Evolutionary conservation across 2,797 vertebrate genomes (phyloP), one percentile per base, ranked within the genome.

Genomic region (Smutsia temminckii): DNA sequence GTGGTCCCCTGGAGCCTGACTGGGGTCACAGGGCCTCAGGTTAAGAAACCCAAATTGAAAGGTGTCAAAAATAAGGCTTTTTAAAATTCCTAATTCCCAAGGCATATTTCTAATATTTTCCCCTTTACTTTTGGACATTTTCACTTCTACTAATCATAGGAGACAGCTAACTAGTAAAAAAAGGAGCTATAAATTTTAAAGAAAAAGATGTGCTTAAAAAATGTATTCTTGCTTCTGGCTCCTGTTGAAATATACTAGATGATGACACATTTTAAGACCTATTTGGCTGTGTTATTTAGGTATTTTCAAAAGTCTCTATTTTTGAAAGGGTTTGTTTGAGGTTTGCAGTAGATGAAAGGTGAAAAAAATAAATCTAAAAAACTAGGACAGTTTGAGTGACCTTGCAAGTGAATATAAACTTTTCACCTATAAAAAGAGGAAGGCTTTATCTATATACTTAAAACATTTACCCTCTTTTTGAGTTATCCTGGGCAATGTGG

Each of bases 231-330:
- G 32, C 37, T 64, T 96, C 71, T 94, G 64, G 57, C 40, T 85
- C 27, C 78, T 37, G 53, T 85, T 91, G 32, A 87, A 95, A n/a
- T 91, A 72, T 61, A 10, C 40, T 88, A 95, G 83, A 32, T 42
- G 49, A 51, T 97, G 96, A 90, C 94, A 94, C 37, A 92, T 85
- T 97, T 97, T 87, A 69, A 91, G 85, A 78, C 85, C 61, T 91
- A 66, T 83, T 94, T 95, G 74, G 74, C 74, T 92, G 32, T 92
- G 84, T 97, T 96, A 91, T 93, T 91, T 93, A 95, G 93, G 85
- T 96, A 89, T 94, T 96, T 97, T 97, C 94, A 95, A 92, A 97
- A 95, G 72, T 37, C 74, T 94, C 91, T 94, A 27, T 92, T 93
- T 96, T 93, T 91, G 89, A 85, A 93, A 32, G 78, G 18, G 16